Percentiles rank a stretch among this genome's conserved stretches.
These are phyloP conservation scores for Plemyria rubiginata DNA, from an alignment of 2,888 invertebrate species.

Conservation along the genomic window DNA sequence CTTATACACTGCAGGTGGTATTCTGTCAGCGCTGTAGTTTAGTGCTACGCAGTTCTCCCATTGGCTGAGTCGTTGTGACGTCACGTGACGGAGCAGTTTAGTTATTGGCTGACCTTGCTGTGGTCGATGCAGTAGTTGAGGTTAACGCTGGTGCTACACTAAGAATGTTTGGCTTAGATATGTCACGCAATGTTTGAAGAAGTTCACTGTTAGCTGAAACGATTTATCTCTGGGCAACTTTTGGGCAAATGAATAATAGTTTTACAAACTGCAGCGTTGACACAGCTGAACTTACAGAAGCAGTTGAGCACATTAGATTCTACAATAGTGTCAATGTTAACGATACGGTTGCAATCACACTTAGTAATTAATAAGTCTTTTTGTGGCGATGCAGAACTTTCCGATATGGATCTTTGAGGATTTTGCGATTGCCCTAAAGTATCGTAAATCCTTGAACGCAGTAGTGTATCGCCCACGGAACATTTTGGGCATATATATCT, in stretches of 20 bases:
- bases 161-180: too few relatives aligned
- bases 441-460: background rate
- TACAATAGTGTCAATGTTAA: slow-evolving; percentile 16
- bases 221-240: too few relatives aligned
- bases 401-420: background rate
- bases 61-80: background rate
- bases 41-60: background rate
- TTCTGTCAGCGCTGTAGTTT: background rate
- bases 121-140: too few relatives aligned
- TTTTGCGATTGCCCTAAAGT: background rate
- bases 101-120: background rate
- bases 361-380: slow-evolving; percentile 8
- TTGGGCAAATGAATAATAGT: background rate
- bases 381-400: slow-evolving; percentile 18
- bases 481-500: slow-evolving; percentile 6
- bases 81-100: too few relatives aligned
- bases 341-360: slow-evolving; percentile 8
- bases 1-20: background rate
- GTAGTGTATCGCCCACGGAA: slow-evolving; percentile 9
- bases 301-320: slow-evolving; percentile 14
- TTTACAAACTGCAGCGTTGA: slow-evolving; percentile 11
- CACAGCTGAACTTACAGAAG: slow-evolving; percentile 9
- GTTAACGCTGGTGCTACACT: too few relatives aligned
- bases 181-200: too few relatives aligned
- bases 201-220: too few relatives aligned